Conservation (phyloP, 2,113 vertebrate genomes). For the human region GRCh38 chr5:28907501-28908000, state of each 20-base stretch:
- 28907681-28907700: neutral
- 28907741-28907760: neutral
- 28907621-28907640: neutral
- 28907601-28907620: neutral
- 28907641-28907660: neutral
- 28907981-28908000: too few species aligned
- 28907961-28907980: too few species aligned
- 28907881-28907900: fast-evolving
- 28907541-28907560: neutral
- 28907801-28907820: too few species aligned
- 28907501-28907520: neutral
- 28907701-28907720: neutral
- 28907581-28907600: neutral
- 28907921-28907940: too few species aligned
- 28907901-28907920: too few species aligned
- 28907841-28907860: too few species aligned
- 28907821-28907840: too few species aligned
- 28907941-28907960: too few species aligned
- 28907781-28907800: too few species aligned
- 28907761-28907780: neutral
- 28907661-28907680: neutral
- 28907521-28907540: neutral
- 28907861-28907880: too few species aligned
- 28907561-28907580: neutral
- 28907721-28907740: neutral